A percentile compares a stretch with the other conserved stretches of the same genome.
Conservation (phyloP, 2,888 invertebrate species). For the Podotricha telesiphe region DNA sequence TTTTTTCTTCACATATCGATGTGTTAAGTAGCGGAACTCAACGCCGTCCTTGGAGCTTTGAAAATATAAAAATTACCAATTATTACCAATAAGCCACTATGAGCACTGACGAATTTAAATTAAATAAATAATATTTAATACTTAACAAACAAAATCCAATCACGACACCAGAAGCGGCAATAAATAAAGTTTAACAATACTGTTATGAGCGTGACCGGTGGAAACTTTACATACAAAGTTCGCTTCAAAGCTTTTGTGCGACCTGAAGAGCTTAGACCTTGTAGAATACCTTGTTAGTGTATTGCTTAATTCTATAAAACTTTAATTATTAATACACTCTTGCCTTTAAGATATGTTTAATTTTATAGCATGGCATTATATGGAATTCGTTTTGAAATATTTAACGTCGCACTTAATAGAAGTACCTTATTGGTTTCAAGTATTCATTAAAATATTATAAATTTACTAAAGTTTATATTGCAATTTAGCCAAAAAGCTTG, state of each 20-base stretch:
- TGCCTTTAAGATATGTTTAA: slow-evolving; percentile 18
- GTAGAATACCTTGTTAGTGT: slow-evolving; percentile 28
- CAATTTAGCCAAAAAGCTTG: not conserved
- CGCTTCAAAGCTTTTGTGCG: slow-evolving; percentile 23
- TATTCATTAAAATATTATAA: not conserved
- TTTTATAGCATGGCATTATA: not conserved
- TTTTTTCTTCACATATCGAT: no score
- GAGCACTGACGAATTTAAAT: no score
- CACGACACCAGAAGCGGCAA: not conserved
- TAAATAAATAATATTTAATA: no score
- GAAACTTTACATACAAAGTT: slow-evolving; percentile 15
- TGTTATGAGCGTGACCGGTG: slow-evolving; percentile 1
- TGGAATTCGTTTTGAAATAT: slow-evolving; percentile 2
- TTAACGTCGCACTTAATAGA: not conserved
- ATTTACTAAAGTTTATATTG: not conserved
- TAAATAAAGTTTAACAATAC: slow-evolving; percentile 17
- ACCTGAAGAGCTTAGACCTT: slow-evolving; percentile 29
- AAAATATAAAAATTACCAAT: no score
- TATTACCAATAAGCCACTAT: no score
- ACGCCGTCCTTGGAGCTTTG: no score
- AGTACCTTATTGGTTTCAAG: slow-evolving; percentile 4
- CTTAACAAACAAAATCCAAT: not conserved
- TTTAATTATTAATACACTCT: slow-evolving; percentile 27
- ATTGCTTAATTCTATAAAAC: slow-evolving; percentile 29
- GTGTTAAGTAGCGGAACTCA: no score